Conservation (phyloP, 2,797 vertebrate species). For the Catamblyrhynchus diadema region DNA sequence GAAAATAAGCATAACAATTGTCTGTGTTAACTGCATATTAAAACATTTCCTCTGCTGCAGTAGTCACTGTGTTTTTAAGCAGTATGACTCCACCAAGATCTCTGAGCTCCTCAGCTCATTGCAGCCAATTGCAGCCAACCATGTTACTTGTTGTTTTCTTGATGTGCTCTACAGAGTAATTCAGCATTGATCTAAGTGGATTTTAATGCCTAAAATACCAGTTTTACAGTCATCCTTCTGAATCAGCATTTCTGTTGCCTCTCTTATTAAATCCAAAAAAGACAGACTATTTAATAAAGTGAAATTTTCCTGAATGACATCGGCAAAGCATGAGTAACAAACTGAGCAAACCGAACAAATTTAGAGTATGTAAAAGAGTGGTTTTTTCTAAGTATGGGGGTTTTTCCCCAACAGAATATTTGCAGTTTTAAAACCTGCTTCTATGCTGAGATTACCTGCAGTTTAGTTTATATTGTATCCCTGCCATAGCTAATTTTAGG, state of each 20-base stretch:
- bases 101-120: not conserved
- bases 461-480: not conserved
- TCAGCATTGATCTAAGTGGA: not conserved
- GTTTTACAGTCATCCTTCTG: not conserved
- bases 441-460: not conserved
- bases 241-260: not conserved
- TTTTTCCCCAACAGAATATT: not conserved
- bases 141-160: not conserved
- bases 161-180: not conserved
- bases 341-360: slow-evolving; percentile 26
- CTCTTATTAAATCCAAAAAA: not conserved
- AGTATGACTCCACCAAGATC: not conserved
- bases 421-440: not conserved
- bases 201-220: not conserved
- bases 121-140: not conserved
- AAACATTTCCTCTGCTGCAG: slow-evolving; percentile 58
- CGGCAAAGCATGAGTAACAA: slow-evolving; percentile 13
- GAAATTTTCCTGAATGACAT: not conserved
- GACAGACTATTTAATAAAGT: not conserved
- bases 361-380: not conserved
- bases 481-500: not conserved
- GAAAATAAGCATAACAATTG: slow-evolving; percentile 48
- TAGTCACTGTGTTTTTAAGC: slow-evolving; percentile 32
- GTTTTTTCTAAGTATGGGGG: not conserved
- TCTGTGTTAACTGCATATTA: slow-evolving; percentile 54